These are phyloP conservation scores for Oxyteleia sp. DNA, from an alignment of 2,888 invertebrate species.

Conservation along the genomic window DNA sequence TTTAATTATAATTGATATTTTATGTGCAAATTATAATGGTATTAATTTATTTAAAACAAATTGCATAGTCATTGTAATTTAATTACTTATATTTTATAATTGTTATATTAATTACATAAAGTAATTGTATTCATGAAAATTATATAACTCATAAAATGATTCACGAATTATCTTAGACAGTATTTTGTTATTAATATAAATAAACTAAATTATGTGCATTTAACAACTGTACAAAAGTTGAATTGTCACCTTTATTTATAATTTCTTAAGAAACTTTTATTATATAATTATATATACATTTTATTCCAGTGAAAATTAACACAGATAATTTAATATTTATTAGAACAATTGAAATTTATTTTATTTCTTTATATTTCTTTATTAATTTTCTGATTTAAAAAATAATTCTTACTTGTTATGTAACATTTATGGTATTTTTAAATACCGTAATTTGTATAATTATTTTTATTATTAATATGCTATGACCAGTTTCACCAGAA, in stretches of 20 bases:
- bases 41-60: slow-evolving; percentile 2
- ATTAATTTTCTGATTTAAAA: neutral
- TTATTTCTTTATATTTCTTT: too few species aligned
- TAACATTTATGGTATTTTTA: neutral
- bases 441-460: slow-evolving; percentile 45
- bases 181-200: slow-evolving; percentile 41
- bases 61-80: neutral
- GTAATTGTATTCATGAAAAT: slow-evolving; percentile 4
- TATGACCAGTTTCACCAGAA: slow-evolving; percentile 56
- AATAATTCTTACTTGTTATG: too few species aligned
- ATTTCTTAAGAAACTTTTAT: neutral
- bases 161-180: slow-evolving; percentile 74
- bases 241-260: too few species aligned
- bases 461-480: neutral
- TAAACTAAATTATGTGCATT: slow-evolving; percentile 13
- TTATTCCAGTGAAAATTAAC: slow-evolving; percentile 56
- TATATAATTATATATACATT: slow-evolving; percentile 16
- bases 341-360: too few species aligned
- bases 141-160: slow-evolving; percentile 54
- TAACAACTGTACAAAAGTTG: slow-evolving; percentile 11
- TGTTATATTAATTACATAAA: neutral
- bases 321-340: too few species aligned
- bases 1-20: too few species aligned
- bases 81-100: neutral
- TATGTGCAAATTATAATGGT: too few species aligned